Evolutionary conservation across 2,888 invertebrate genomes (phyloP), one percentile per base, ranked within the genome.

Genomic region (Calliopum simillimum): DNA sequence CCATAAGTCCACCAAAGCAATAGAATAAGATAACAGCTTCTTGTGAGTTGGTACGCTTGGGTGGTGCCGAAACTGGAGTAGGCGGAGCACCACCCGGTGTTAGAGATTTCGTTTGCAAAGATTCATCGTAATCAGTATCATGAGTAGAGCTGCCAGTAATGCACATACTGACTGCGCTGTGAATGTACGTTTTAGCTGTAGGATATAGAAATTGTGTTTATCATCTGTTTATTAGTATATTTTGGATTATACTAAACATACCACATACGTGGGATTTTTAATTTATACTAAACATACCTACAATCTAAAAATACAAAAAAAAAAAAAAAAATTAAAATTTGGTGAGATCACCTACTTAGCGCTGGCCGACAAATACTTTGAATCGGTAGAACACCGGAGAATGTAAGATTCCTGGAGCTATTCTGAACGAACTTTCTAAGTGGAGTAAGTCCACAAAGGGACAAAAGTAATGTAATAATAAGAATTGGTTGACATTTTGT

Each of bases 1-100:
- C 88, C 90, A 97, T 96, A 12, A 99, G 89, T 0, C 98, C 98
- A 12, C 90, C 86, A 84, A 96, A 95, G 85, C 97, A 98, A 85
- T 94, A 92, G 1, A 89, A 63, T 3, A 96, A 86, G 56, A 91
- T 83, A 33, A 90, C 76, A 1, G 89, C 88, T 80, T 92, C 90
- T 82, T 90, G 89, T 21, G 88, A 84, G 75, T 88, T 85, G 67
- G 90, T 88, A 68, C 88, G 87, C 73, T 86, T 87, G 14, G 75
- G 76, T 4, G 78, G 65, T 1, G 77, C 47, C 0, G 75, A 53
- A 12, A 71, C 55, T 19, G 67, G 69, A 78, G 79, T 69, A 64
- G 75, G 53, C 4, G 82, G 77, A 49, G 84, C 80, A 11, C 76
- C 81, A 79, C 49, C 85, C 74, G 25, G 83, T 75, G 53, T 11